phyloP scores from a whole-genome alignment of 2,113 vertebrate species.

The Chaetura pelagica region DNA sequence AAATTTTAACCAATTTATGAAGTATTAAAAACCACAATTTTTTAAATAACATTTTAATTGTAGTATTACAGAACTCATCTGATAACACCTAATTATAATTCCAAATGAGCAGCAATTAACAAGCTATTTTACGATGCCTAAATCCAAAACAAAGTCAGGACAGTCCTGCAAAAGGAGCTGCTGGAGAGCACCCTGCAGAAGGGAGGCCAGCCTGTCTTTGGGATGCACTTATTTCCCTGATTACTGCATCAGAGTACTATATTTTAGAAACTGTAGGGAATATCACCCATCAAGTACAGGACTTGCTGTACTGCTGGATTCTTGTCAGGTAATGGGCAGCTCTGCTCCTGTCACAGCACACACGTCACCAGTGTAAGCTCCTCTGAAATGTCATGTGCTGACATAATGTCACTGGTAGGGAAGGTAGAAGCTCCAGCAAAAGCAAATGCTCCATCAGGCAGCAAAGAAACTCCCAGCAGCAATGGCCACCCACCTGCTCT shows the following conservation, averaged over 20 bases:
- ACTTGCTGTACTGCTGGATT: neutral
- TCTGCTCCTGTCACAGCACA: neutral
- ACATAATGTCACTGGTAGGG: neutral
- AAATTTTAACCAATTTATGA: slow-evolving; percentile 65
- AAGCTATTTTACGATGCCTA: slow-evolving; percentile 42
- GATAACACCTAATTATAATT: slow-evolving; percentile 56
- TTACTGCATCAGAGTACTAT: neutral
- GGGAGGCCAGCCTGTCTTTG: neutral
- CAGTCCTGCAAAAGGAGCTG: neutral
- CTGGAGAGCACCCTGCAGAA: neutral
- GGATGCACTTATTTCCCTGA: neutral
- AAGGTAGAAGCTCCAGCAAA: neutral
- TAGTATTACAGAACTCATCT: slow-evolving; percentile 51
- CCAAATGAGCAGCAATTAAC: slow-evolving; percentile 57
- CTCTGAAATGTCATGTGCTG: neutral
- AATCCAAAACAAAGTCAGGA: slow-evolving; percentile 49
- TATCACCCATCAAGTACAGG: neutral
- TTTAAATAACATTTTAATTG: slow-evolving; percentile 60
- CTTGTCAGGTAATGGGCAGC: neutral
- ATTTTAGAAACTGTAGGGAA: neutral
- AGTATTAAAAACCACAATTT: slow-evolving; percentile 58
- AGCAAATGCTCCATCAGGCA: neutral
- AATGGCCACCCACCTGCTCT: neutral
- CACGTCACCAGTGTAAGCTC: neutral
- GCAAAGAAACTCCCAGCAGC: neutral